Conservation (phyloP, 1,140 invertebrate genomes). For the Drosophila kanapiae region DNA sequence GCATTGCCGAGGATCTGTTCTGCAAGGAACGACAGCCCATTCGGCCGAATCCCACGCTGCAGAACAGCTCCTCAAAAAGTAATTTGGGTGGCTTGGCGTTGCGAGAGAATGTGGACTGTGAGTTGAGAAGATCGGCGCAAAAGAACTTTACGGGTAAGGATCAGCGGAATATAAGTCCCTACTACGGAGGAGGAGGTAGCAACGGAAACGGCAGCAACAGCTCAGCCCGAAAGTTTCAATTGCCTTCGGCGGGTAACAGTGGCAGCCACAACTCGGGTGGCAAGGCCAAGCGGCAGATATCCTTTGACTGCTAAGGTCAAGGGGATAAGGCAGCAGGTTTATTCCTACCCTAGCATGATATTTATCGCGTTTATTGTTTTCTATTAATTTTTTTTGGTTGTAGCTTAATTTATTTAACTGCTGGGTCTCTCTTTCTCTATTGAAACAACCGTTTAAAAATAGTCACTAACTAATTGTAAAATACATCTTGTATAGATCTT, state of each 20-base stretch:
- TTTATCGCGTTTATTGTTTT: constrained; percentile 47
- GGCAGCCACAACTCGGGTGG: constrained; percentile 31
- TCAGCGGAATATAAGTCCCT: constrained; percentile 76
- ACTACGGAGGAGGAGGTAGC: constrained; percentile 43
- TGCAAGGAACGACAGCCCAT: constrained; percentile 52
- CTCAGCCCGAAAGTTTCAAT: constrained; percentile 51
- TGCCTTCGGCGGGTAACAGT: constrained; percentile 6
- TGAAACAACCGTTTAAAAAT: constrained; percentile 21
- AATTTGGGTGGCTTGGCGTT: constrained; percentile 73
- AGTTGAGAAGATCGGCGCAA: constrained; percentile 73
- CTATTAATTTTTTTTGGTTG: constrained; percentile 60
- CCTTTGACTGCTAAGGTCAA: constrained; percentile 68
- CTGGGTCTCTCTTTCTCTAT: constrained; percentile 8
- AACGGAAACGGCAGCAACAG: constrained; percentile 43
- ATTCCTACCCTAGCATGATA: not conserved
- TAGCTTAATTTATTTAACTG: constrained; percentile 67
- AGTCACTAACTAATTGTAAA: constrained; percentile 23
- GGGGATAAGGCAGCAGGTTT: too few relatives aligned
- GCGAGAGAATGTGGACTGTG: constrained; percentile 78
- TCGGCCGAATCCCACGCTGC: constrained; percentile 57
- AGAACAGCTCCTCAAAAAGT: constrained; percentile 82
- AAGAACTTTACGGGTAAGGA: constrained; percentile 83
- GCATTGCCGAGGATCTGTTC: constrained; percentile 70
- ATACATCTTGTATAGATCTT: constrained; percentile 36
- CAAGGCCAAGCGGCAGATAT: constrained; percentile 80